These are phyloP conservation scores for Brachionus manjavacas DNA, from an alignment of 1,140 invertebrate genomes.

Conservation along the genomic window DNA sequence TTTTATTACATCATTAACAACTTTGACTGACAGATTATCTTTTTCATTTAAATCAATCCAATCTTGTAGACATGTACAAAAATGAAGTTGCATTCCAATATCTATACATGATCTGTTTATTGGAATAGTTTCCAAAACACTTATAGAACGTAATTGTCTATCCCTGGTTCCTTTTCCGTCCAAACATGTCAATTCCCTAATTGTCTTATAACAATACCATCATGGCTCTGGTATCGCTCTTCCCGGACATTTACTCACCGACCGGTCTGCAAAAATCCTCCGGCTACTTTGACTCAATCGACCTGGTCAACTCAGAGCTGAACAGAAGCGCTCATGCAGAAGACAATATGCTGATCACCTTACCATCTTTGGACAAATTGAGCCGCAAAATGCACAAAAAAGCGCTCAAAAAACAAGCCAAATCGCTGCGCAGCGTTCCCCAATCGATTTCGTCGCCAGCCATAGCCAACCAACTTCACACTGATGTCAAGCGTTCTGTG, in stretches of 20 bases:
- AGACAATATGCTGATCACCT: neutral
- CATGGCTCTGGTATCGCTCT: constrained; percentile 80
- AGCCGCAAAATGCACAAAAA: constrained; percentile 24
- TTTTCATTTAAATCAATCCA: constrained; percentile 63
- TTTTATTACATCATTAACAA: neutral
- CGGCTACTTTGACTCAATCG: constrained; percentile 24
- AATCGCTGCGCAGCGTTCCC: neutral
- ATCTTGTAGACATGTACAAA: constrained; percentile 77
- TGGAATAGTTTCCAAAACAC: constrained; percentile 62
- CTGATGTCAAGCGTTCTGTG: neutral
- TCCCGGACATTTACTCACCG: constrained; percentile 68
- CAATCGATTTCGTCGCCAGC: neutral
- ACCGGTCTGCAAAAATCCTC: constrained; percentile 3
- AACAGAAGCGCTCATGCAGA: neutral
- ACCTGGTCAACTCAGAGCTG: constrained; percentile 26
- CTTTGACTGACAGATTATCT: constrained; percentile 43
- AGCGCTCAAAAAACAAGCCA: constrained; percentile 14
- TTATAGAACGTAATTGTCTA: constrained; percentile 47
- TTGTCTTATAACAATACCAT: neutral
- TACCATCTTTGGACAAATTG: neutral
- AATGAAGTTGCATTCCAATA: constrained; percentile 83
- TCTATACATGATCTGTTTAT: constrained; percentile 72
- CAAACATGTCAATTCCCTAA: neutral
- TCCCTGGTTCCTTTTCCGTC: neutral
- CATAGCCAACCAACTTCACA: neutral